A percentile compares a stretch with the other conserved stretches of the same genome.
These are phyloP conservation scores for Sussaba pulchella DNA, from an alignment of 2,888 invertebrate species.

Conservation along the genomic window DNA sequence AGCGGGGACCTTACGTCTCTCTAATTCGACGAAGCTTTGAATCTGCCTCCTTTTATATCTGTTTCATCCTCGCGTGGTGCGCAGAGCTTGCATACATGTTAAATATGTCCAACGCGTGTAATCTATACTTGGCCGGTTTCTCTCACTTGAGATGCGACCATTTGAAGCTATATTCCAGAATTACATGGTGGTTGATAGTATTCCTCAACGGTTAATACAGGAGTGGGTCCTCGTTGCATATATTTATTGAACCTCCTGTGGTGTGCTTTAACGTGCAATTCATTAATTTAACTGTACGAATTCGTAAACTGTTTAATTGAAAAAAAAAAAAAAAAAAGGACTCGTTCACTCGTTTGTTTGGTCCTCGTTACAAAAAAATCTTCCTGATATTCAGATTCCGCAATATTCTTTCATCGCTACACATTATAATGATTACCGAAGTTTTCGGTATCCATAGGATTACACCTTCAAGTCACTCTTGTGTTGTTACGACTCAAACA, in stretches of 20 bases:
- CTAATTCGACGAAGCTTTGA: slow-evolving; percentile 6
- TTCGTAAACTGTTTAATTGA: neutral
- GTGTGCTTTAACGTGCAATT: slow-evolving; percentile 21
- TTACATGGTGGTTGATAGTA: neutral
- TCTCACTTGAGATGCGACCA: slow-evolving; percentile 22
- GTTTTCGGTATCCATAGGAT: slow-evolving; percentile 33
- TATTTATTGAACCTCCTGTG: slow-evolving; percentile 4
- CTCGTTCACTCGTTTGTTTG: too few species aligned
- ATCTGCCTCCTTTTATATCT: slow-evolving; percentile 24
- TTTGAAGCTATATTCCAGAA: slow-evolving; percentile 23
- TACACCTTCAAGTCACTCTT: slow-evolving; percentile 50
- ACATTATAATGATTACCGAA: slow-evolving; percentile 32
- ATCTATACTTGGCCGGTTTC: slow-evolving; percentile 42
- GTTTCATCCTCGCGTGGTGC: neutral
- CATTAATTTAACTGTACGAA: slow-evolving; percentile 26
- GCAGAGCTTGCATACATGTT: slow-evolving; percentile 2
- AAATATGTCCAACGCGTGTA: slow-evolving; percentile 25
- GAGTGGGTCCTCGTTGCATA: neutral
- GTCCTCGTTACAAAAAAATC: neutral
- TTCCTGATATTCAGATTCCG: slow-evolving; percentile 20
- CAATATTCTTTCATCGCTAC: slow-evolving; percentile 24
- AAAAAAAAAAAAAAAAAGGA: slow-evolving; percentile 40
- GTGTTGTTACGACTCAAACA: slow-evolving; percentile 51
- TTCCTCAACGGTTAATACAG: neutral
- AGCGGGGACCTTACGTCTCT: neutral